These are phyloP conservation scores for Montipora foliosa DNA, from an alignment of 64 coral and sea anemone species.

Conservation along the genomic window DNA sequence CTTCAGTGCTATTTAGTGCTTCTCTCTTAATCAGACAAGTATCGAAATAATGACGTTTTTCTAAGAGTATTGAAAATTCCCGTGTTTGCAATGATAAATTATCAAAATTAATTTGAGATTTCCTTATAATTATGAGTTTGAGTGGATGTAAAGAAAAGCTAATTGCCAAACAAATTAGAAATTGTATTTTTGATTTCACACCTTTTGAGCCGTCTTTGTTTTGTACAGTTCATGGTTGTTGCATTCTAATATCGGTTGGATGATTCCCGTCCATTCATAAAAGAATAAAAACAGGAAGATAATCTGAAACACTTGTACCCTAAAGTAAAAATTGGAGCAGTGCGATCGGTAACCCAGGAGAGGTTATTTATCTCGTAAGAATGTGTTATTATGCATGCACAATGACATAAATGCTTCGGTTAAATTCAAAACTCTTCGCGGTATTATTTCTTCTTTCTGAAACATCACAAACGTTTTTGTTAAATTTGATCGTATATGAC, in stretches of 20 bases:
- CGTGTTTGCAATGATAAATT: conserved; percentile 8
- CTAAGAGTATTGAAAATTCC: conserved; percentile 8
- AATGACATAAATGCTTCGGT: conserved; percentile 27
- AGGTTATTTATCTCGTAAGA: conserved; percentile 17
- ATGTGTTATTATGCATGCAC: conserved; percentile 22
- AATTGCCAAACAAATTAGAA: conserved; percentile 59
- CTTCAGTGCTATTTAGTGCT: too few species aligned
- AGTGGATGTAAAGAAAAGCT: conserved; percentile 24
- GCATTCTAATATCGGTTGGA: too few species aligned
- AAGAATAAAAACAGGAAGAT: neutral
- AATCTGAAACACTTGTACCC: neutral
- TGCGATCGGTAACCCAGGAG: conserved; percentile 8
- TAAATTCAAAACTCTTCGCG: conserved; percentile 11
- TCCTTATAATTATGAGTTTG: conserved; percentile 5
- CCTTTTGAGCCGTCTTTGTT: too few species aligned
- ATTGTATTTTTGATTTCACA: neutral
- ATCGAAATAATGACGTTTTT: conserved; percentile 23
- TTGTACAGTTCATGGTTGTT: too few species aligned
- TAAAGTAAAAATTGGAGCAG: neutral
- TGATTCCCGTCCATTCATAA: too few species aligned
- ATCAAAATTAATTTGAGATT: conserved; percentile 37
- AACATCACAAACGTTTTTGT: neutral
- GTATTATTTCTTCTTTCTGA: neutral
- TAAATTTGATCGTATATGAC: neutral
- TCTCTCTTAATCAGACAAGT: neutral